Percentiles rank a stretch among this genome's conserved stretches.
phyloP scores from a whole-genome alignment of 2,888 invertebrate genomes.

The Lacanobia wlatinum region DNA sequence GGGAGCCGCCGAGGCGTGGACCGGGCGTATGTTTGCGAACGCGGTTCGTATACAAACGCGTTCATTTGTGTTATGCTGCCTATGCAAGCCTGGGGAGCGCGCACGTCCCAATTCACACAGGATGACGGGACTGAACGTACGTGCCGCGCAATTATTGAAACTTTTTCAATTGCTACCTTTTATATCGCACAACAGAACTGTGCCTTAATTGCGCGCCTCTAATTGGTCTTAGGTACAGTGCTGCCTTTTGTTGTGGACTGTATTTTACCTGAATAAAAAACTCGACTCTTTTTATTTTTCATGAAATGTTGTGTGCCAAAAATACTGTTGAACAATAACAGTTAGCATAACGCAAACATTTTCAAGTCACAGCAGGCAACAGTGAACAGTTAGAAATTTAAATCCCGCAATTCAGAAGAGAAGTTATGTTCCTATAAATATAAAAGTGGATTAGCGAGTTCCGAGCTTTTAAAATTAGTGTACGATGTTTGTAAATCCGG shows the following conservation, averaged over 20 bases:
- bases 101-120: conserved; percentile 72
- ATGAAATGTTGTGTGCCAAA: not conserved
- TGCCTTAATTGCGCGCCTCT: conserved; percentile 58
- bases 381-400: conserved; percentile 35
- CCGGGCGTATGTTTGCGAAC: conserved; percentile 49
- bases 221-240: conserved; percentile 29
- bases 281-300: conserved; percentile 2
- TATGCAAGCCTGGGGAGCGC: conserved; percentile 62
- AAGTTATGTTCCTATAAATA: conserved; percentile 51
- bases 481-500: conserved; percentile 44
- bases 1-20: conserved; percentile 33
- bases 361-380: conserved; percentile 25
- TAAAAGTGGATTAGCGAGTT: conserved; percentile 54
- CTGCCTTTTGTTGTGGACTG: conserved; percentile 23
- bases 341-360: conserved; percentile 30
- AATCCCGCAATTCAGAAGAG: conserved; percentile 33
- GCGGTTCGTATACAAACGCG: conserved; percentile 51
- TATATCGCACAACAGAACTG: conserved; percentile 57
- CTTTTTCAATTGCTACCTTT: conserved; percentile 76
- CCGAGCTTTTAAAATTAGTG: conserved; percentile 55
- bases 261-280: conserved; percentile 27
- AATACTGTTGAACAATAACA: conserved; percentile 27
- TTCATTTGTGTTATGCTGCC: conserved; percentile 56
- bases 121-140: conserved; percentile 43
- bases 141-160: conserved; percentile 75